Evolutionary conservation across 1,140 invertebrate genomes (phyloP).

Genomic region (Asbolus verrucosus): DNA sequence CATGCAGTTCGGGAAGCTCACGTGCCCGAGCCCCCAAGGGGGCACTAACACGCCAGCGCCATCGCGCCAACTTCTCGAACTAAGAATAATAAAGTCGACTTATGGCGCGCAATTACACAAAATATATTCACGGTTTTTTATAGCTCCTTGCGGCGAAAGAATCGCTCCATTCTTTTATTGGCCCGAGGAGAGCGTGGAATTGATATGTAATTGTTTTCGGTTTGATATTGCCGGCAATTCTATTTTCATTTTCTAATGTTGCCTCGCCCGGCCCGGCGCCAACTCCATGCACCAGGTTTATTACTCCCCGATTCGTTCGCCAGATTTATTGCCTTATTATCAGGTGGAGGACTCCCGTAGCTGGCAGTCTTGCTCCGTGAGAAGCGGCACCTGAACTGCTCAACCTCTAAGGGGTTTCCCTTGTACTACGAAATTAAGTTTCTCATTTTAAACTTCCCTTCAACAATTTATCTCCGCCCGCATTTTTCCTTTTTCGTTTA

Average conservation of each 20-base stretch:
- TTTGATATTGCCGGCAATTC: slow-evolving; percentile 52
- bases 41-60: slow-evolving; percentile 62
- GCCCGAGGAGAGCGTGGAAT: slow-evolving; percentile 59
- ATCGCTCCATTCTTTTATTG: slow-evolving; percentile 64
- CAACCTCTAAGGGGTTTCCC: slow-evolving; percentile 25
- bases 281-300: not conserved
- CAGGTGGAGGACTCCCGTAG: slow-evolving; percentile 7
- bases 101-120: slow-evolving; percentile 64
- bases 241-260: slow-evolving; percentile 33
- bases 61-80: slow-evolving; percentile 56
- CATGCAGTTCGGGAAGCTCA: slow-evolving; percentile 48
- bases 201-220: slow-evolving; percentile 65
- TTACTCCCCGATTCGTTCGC: slow-evolving; percentile 6
- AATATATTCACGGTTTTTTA: slow-evolving; percentile 66
- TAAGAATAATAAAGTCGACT: slow-evolving; percentile 65
- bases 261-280: not conserved
- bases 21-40: slow-evolving; percentile 59
- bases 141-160: slow-evolving; percentile 63
- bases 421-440: slow-evolving; percentile 22
- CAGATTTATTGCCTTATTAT: slow-evolving; percentile 29
- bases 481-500: not conserved
- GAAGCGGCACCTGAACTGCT: slow-evolving; percentile 3
- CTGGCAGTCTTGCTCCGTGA: slow-evolving; percentile 4
- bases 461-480: not conserved
- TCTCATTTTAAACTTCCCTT: slow-evolving; percentile 14